Evolutionary conservation across 2,888 invertebrate species (phyloP), one percentile per base, ranked within the genome.

Genomic region (Cataglyphis rosenhaueri): DNA sequence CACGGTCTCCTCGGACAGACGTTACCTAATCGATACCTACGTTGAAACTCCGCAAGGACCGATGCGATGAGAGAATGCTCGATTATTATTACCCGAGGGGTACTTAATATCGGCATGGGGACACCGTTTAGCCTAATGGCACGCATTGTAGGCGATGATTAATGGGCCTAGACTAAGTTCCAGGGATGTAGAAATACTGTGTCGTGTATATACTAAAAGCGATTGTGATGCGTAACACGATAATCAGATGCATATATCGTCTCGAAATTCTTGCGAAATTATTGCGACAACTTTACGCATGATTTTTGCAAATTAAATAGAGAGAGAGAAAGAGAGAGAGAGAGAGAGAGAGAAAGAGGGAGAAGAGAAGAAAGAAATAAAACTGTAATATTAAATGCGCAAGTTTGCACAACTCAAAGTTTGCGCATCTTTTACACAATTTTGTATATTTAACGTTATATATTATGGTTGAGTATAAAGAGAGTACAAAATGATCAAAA

Each of bases 101-200:
- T 55, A 75, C 75, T 55, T 75, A 75, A 64, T 81, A 62, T 62
- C 41, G 25, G 18, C 25, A 25, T 59, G 12, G 35, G 32, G 61
- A 48, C 32, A 81, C 6, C 62, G 75, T 64, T 81, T 81, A 75
- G 38, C 62, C 15, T 81, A 74, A 74, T 74, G 38, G 52, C 41
- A 52, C 10, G 38, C n/a, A 9, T 35, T 48, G 29, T n/a, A 64
- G 29, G 29, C 41, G 18, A 41, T 81, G 52, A 81, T 81, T 81
- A 75, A 75, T 81, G 75, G 12, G 12, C 64, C 29, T 48, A 18
- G 6, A n/a, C 38, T 18, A 64, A 75, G n/a, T 81, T 75, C n/a
- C 35, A 35, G 10, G 38, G 74, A 38, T 48, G 35, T 62, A 25
- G 32, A 62, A 74, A 35, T 61, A 35, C n/a, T 4, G 3, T 32